Base-by-base conservation (phyloP, 2,797 vertebrate species). In the Siniperca scherzeri region DNA sequence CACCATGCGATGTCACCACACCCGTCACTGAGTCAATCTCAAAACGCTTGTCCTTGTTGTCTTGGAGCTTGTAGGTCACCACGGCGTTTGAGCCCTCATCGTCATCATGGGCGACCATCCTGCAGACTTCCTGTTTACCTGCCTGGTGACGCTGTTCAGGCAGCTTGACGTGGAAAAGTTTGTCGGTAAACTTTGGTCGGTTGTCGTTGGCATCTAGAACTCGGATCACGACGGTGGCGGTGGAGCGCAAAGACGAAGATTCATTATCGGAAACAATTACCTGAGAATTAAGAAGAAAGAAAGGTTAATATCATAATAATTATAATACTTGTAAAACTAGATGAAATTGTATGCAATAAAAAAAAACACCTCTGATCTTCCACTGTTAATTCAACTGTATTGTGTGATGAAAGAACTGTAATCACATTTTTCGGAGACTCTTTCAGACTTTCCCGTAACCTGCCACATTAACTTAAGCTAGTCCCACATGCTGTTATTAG, bases 181-280 rank as follows among this genome's bases (percentile, higher is more conserved):
- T 99, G 74, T 99, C 97, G 8, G 96, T 96, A 89, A 99, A 99
- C 46, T 90, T 94, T 0, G 99, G 99, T 5, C 92, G 85, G 70
- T 95, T 98, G 95, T 99, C 99, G 0, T 99, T 99, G 84, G 96
- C 94, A 66, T 99, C 99, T 61, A 96, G 82, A 46, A 99, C 91
- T 56, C 91, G 85, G 80, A 99, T 95, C 78, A 99, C 95, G 0
- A 99, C 97, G 25, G 97, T 97, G 86, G 97, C 97, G 62, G 96
- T 98, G 85, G 98, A 97, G 78, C 94, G 95, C 21, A 98, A 86
- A 1, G 94, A 21, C 0, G 98, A 98, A 3, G 95, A 91, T 19
- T 97, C 98, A 0, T 97, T 96, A 92, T 99, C 99, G 0, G 96
- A 97, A 60, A 98, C 97, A 0, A 97, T 96, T 11, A 99, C 97